These are phyloP conservation scores for Lasiurus cinereus DNA, from an alignment of 2,113 vertebrate species.

Conservation along the genomic window DNA sequence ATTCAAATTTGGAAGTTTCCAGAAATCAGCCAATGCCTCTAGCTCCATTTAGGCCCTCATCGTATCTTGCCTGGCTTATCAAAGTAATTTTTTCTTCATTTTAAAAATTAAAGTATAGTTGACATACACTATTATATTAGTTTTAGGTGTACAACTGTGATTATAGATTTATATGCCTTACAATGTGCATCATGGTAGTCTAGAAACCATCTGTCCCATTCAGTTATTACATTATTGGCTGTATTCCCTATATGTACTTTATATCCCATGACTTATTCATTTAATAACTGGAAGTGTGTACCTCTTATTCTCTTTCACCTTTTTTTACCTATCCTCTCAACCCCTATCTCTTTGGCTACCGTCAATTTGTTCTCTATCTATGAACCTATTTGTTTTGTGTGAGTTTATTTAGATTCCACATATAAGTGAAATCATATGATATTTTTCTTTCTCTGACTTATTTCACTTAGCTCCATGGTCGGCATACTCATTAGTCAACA, in stretches of 20 bases:
- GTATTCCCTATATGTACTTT: not conserved
- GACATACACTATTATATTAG: not conserved
- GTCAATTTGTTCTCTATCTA: not conserved
- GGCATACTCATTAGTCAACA: no score
- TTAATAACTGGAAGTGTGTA: not conserved
- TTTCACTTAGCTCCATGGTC: not conserved
- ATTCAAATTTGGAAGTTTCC: conserved; percentile 18
- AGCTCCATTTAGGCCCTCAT: not conserved
- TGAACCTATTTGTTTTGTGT: not conserved
- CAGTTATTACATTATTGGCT: not conserved
- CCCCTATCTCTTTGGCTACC: not conserved
- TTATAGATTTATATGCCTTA: not conserved
- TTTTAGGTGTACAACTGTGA: not conserved
- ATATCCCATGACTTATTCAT: not conserved
- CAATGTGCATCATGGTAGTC: not conserved
- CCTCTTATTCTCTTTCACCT: not conserved
- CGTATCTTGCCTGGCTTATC: conserved; percentile 28
- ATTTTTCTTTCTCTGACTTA: not conserved
- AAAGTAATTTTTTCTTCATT: not conserved
- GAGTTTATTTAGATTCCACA: not conserved
- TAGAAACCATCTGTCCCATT: not conserved
- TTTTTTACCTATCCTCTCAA: not conserved
- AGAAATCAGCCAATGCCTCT: not conserved
- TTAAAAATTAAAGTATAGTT: not conserved
- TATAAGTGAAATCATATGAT: not conserved